Percentiles rank a stretch among this genome's conserved stretches.
phyloP scores from a whole-genome alignment of 2,797 vertebrate species.

The Oreochromis grahami region DNA sequence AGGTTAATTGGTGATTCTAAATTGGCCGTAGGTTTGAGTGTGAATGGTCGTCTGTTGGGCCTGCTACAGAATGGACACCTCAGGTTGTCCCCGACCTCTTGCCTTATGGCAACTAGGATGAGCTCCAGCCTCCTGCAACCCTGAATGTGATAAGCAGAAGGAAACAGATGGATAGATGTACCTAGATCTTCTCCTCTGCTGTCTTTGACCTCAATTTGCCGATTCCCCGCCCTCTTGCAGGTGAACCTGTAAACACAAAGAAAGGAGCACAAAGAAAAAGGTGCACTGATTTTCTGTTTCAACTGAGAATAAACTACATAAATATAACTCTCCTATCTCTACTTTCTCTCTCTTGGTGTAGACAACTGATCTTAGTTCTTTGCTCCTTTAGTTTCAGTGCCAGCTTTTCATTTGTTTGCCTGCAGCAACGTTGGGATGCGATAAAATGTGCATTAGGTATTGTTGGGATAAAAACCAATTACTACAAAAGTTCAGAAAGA shows the following conservation, averaged over 20 bases:
- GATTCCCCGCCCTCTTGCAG: constrained; percentile 63
- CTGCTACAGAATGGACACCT: background rate
- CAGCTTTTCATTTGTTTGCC: constrained; percentile 74
- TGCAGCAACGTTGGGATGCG: constrained; percentile 54
- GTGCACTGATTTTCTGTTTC: constrained; percentile 10
- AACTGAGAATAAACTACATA: constrained; percentile 26
- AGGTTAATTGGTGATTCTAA: background rate
- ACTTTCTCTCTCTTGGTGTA: constrained; percentile 78
- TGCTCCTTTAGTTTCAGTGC: constrained; percentile 75
- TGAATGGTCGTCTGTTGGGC: background rate
- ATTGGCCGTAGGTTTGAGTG: background rate
- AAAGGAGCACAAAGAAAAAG: background rate
- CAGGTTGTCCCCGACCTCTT: background rate
- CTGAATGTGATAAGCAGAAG: background rate
- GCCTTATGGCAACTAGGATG: background rate
- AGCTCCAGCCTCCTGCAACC: background rate
- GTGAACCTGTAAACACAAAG: background rate
- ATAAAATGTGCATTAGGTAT: constrained; percentile 56
- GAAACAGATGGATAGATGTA: background rate
- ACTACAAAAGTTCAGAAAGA: constrained; percentile 28
- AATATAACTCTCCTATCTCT: constrained; percentile 20
- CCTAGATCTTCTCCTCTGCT: constrained; percentile 48
- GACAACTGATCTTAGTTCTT: constrained; percentile 73
- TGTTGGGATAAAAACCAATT: constrained; percentile 48
- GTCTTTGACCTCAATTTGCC: constrained; percentile 71